These are phyloP conservation scores for Clarias batrachus DNA, from an alignment of 2,113 vertebrate genomes.

Conservation along the genomic window DNA sequence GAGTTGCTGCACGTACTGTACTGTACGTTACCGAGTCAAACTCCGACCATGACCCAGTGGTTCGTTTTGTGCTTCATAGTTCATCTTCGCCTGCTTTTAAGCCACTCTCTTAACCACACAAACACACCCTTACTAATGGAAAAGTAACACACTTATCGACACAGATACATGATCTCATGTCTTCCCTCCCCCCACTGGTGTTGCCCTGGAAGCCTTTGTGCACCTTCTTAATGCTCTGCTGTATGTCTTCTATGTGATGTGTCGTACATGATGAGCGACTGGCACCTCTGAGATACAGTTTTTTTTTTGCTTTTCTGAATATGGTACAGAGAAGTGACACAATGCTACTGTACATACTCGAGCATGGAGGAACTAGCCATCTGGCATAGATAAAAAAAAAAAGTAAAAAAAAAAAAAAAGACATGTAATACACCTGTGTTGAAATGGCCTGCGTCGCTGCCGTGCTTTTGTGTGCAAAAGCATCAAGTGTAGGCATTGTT, in stretches of 20 bases:
- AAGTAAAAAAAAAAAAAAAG: neutral
- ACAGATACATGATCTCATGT: slow-evolving; percentile 27
- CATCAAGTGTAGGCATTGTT: slow-evolving; percentile 20
- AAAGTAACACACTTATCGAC: slow-evolving; percentile 29
- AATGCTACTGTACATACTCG: neutral
- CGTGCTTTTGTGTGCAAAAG: neutral
- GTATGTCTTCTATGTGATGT: neutral
- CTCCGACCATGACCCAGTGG: neutral
- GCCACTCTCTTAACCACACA: neutral
- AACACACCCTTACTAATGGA: slow-evolving; percentile 30
- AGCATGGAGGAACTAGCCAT: neutral
- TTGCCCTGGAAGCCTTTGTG: neutral
- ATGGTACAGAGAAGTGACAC: neutral
- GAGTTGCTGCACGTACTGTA: neutral
- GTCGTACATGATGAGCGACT: neutral
- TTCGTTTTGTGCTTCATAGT: neutral
- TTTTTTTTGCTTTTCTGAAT: neutral
- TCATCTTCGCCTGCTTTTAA: slow-evolving; percentile 10
- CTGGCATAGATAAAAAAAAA: neutral
- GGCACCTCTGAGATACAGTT: slow-evolving; percentile 1
- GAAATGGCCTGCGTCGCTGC: neutral
- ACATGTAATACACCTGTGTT: neutral
- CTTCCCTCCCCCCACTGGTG: slow-evolving; percentile 20
- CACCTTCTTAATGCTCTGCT: neutral
- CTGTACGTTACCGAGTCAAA: neutral